A percentile compares a stretch with the other conserved stretches of the same genome.
Evolutionary conservation across 2,113 vertebrate genomes (phyloP).

Genomic region (Rhynchopsitta pachyrhyncha): DNA sequence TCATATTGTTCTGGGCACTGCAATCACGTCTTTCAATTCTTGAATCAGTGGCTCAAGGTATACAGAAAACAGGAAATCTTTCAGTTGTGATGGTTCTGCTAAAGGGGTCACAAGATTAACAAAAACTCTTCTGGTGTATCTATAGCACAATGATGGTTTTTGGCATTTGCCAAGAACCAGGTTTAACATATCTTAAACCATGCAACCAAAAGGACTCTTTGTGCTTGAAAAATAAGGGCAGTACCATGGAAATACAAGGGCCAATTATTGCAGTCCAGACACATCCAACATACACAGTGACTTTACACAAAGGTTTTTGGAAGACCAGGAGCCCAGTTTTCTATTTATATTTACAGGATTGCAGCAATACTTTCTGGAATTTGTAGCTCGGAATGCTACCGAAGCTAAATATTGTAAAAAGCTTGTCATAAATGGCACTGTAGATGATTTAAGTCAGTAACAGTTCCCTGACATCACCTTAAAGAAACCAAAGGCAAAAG

Average conservation of each 20-base stretch:
- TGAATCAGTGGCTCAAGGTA: not conserved
- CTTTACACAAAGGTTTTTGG: not conserved
- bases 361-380: not conserved
- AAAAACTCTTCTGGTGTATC: not conserved
- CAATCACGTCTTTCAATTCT: not conserved
- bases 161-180: not conserved
- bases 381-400: not conserved
- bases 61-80: not conserved
- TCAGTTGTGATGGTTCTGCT: not conserved
- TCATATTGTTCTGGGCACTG: not conserved
- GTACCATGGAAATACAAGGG: not conserved
- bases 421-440: not conserved
- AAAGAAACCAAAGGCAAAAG: not conserved
- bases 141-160: not conserved
- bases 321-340: not conserved
- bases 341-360: not conserved
- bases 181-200: not conserved
- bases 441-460: not conserved
- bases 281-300: not conserved
- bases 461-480: not conserved
- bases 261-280: not conserved
- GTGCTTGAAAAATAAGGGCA: not conserved
- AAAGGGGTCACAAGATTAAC: not conserved
- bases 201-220: not conserved
- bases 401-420: not conserved